A percentile compares a stretch with the other conserved stretches of the same genome.
These are phyloP conservation scores for Phalacrocorax brasilianus DNA, from an alignment of 2,113 vertebrate genomes.

Conservation along the genomic window DNA sequence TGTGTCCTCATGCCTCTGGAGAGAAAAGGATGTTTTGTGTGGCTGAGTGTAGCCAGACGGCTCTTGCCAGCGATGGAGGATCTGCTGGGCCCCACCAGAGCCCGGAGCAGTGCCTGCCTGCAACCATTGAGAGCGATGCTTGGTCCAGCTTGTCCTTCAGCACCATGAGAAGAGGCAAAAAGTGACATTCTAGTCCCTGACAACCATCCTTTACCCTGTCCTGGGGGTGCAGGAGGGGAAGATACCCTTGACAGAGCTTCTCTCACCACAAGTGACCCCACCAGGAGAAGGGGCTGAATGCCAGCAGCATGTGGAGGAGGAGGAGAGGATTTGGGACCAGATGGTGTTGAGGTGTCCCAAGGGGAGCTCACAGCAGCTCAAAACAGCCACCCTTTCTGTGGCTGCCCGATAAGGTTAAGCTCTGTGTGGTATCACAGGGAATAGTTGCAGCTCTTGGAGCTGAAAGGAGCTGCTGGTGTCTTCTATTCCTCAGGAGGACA, in stretches of 20 bases:
- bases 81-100: background rate
- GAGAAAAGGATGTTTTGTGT: background rate
- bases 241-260: background rate
- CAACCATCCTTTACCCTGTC: background rate
- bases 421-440: background rate
- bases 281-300: background rate
- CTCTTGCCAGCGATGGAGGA: background rate
- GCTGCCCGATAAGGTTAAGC: background rate
- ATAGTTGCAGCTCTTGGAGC: background rate
- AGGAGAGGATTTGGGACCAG: background rate
- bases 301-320: background rate
- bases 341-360: background rate
- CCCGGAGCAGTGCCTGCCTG: background rate
- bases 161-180: background rate
- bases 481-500: background rate
- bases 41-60: background rate
- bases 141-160: background rate
- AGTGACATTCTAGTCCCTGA: background rate
- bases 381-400: background rate
- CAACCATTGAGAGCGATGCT: fast-evolving
- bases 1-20: background rate
- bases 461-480: background rate
- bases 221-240: background rate
- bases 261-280: background rate
- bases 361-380: background rate